Percentiles rank a stretch among this genome's conserved stretches.
phyloP scores from a whole-genome alignment of 2,113 vertebrate genomes.

The Otus sunia region DNA sequence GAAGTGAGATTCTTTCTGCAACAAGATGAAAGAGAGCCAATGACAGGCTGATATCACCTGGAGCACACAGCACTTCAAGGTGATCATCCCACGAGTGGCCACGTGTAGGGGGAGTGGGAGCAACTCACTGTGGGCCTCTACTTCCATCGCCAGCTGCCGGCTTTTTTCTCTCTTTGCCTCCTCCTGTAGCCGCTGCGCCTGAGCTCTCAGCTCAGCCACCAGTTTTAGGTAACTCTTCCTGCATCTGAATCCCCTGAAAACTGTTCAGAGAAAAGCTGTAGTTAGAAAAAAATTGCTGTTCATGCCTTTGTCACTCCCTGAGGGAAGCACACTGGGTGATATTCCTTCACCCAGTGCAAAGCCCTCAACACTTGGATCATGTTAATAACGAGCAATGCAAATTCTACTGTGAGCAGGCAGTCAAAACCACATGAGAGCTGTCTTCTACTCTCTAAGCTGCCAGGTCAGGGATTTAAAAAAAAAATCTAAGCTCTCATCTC shows the following conservation, averaged over 20 bases:
- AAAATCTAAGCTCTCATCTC: not conserved
- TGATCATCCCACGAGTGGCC: rapidly evolving
- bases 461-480: not conserved
- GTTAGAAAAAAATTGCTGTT: not conserved
- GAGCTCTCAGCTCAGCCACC: constrained; percentile 49
- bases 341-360: not conserved
- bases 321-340: not conserved
- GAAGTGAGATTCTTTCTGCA: constrained; percentile 35
- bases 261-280: not conserved
- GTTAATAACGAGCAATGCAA: not conserved
- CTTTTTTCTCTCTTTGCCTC: constrained; percentile 56
- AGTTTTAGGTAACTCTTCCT: constrained; percentile 52
- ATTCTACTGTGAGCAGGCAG: not conserved
- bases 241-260: constrained; percentile 52
- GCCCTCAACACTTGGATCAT: not conserved
- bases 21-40: not conserved
- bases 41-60: not conserved
- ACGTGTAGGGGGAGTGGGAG: rapidly evolving
- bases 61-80: not conserved
- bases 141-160: constrained; percentile 18
- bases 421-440: not conserved
- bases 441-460: not conserved
- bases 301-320: not conserved
- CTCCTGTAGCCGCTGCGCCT: not conserved
- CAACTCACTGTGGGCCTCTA: constrained; percentile 55